Conservation (phyloP, 2,888 invertebrate genomes). For the Mechanitis mazaeus region DNA sequence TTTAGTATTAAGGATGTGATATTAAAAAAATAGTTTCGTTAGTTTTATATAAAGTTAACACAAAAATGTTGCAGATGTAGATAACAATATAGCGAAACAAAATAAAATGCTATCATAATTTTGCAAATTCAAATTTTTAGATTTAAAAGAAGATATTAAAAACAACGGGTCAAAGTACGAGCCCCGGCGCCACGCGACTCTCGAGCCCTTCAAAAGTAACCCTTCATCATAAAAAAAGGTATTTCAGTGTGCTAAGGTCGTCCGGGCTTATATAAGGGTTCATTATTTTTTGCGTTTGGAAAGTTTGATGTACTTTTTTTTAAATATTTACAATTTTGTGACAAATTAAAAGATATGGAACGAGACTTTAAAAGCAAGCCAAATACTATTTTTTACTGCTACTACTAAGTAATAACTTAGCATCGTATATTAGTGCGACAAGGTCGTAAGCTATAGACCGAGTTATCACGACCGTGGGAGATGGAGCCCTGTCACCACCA, state of each 20-base stretch:
- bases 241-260: constrained; percentile 63
- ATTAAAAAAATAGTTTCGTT: too few species aligned
- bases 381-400: too few species aligned
- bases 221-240: constrained; percentile 50
- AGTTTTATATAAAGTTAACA: too few species aligned
- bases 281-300: constrained; percentile 17
- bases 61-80: too few species aligned
- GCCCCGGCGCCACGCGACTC: constrained; percentile 54
- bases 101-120: too few species aligned
- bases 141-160: neutral
- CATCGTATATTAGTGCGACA: constrained; percentile 14
- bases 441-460: constrained; percentile 40
- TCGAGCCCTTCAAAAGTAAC: constrained; percentile 41
- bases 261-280: constrained; percentile 37
- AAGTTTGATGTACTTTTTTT: constrained; percentile 21
- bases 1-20: too few species aligned
- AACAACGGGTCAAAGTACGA: constrained; percentile 43
- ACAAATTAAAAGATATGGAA: too few species aligned
- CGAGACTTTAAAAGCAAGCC: too few species aligned
- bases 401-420: neutral
- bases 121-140: neutral
- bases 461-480: constrained; percentile 55
- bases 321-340: neutral
- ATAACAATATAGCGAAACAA: too few species aligned
- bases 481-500: constrained; percentile 48